Conservation (phyloP, 35 echinoderm and acorn worm genomes). For the Strongylocentrotus purpuratus region DNA sequence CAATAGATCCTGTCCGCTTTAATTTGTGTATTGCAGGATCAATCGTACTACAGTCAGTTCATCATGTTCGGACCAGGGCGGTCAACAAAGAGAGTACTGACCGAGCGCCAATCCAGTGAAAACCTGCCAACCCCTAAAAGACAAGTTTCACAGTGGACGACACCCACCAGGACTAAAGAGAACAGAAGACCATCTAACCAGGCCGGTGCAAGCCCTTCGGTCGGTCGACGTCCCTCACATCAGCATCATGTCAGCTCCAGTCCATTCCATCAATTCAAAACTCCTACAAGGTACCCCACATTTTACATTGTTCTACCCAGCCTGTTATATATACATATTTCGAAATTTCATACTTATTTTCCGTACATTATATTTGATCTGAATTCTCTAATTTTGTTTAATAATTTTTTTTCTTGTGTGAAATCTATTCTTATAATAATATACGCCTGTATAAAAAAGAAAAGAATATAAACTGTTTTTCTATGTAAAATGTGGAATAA, state of each 20-base stretch:
- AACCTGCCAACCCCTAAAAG: constrained; percentile 16
- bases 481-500: no score
- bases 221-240: neutral
- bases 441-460: no score
- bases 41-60: neutral
- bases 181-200: constrained; percentile 36
- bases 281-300: constrained; percentile 31
- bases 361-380: no score
- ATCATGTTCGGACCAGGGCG: constrained; percentile 23
- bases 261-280: constrained; percentile 44
- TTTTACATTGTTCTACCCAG: no score
- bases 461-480: no score
- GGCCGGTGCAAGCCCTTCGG: neutral
- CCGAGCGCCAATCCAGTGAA: neutral
- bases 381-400: no score
- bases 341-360: no score
- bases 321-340: no score
- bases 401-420: no score
- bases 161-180: constrained; percentile 45
- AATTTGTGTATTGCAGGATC: no score
- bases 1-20: no score
- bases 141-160: neutral
- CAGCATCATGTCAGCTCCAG: constrained; percentile 29
- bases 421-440: no score
- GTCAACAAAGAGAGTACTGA: neutral